These are phyloP conservation scores for Rhipidura dahli DNA, from an alignment of 2,113 vertebrate genomes.

Conservation along the genomic window DNA sequence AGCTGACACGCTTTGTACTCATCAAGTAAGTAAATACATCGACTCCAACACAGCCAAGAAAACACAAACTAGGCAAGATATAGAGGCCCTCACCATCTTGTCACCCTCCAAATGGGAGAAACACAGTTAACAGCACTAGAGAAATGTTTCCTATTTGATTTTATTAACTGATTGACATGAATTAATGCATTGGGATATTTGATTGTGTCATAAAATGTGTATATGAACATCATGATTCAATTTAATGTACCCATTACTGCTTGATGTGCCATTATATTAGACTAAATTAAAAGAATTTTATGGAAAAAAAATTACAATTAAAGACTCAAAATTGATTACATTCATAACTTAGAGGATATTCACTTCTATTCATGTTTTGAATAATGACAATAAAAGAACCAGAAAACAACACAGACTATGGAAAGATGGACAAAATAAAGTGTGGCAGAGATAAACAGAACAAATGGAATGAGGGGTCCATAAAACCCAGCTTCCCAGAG, in stretches of 20 bases:
- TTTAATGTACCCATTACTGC: constrained; percentile 85
- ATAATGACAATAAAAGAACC: constrained; percentile 68
- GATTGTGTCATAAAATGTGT: constrained; percentile 86
- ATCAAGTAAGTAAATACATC: not conserved
- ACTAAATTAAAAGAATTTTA: constrained; percentile 86
- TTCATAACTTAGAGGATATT: constrained; percentile 80
- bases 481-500: not conserved
- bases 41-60: not conserved
- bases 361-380: constrained; percentile 77
- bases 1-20: not conserved
- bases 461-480: not conserved
- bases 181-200: constrained; percentile 85
- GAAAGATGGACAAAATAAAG: constrained; percentile 24
- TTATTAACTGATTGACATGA: constrained; percentile 87
- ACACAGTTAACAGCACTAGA: constrained; percentile 47
- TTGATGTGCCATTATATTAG: constrained; percentile 87
- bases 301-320: constrained; percentile 85
- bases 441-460: not conserved
- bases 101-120: constrained; percentile 50
- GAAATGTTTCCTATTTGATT: constrained; percentile 81
- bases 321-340: constrained; percentile 81
- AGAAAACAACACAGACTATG: constrained; percentile 67
- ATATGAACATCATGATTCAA: constrained; percentile 85
- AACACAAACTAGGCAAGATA: not conserved
- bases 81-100: constrained; percentile 24